These are phyloP conservation scores for Propsilocerus akamusi DNA, from an alignment of 1,140 invertebrate species.

Conservation along the genomic window DNA sequence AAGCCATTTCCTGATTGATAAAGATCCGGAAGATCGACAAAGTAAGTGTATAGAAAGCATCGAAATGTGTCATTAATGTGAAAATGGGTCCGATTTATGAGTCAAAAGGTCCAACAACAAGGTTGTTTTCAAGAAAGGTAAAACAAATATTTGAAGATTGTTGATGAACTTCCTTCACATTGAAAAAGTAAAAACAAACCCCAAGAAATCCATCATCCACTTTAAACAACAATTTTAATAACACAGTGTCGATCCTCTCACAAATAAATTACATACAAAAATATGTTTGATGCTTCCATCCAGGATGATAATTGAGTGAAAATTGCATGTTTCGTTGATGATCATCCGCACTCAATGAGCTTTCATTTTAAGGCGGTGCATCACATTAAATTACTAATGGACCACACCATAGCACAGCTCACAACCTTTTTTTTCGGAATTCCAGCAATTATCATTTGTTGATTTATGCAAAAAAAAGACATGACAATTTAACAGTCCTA, in stretches of 20 bases:
- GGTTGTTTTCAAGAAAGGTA: conserved; percentile 1
- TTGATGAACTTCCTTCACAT: neutral
- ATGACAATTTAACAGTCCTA: neutral
- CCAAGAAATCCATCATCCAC: too few species aligned
- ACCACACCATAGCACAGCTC: neutral
- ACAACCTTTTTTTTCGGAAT: neutral
- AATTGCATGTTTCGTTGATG: neutral
- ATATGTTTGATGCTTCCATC: conserved; percentile 1
- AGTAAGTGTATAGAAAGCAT: too few species aligned
- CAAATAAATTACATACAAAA: neutral
- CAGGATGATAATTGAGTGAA: neutral
- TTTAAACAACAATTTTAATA: neutral
- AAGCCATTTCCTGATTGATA: too few species aligned
- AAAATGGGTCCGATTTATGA: too few species aligned
- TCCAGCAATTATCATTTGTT: neutral
- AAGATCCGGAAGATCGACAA: too few species aligned
- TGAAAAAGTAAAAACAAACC: too few species aligned
- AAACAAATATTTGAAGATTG: conserved; percentile 3
- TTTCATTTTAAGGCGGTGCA: neutral
- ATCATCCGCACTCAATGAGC: neutral
- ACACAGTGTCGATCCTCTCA: neutral
- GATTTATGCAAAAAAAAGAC: too few species aligned
- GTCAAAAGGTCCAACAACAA: too few species aligned
- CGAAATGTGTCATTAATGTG: too few species aligned
- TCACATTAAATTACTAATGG: conserved; percentile 1